Percentiles rank a stretch among this genome's conserved stretches.
These are phyloP conservation scores for Setophaga kirtlandii DNA, from an alignment of 2,113 vertebrate species.

Conservation along the genomic window DNA sequence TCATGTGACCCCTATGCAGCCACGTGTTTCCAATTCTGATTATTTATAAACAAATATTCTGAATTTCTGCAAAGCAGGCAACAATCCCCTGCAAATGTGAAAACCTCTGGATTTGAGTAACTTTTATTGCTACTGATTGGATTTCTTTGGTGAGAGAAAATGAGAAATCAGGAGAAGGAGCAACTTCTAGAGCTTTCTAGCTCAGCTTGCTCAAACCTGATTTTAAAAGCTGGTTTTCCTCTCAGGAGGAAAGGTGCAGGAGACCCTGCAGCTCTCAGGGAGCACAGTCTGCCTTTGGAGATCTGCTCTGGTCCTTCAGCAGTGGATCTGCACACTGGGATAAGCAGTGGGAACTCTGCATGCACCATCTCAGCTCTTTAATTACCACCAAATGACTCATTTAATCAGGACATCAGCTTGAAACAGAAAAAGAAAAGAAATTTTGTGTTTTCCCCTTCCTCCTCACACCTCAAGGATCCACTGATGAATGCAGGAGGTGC, in stretches of 20 bases:
- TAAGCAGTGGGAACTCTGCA: neutral
- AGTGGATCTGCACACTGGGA: neutral
- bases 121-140: neutral
- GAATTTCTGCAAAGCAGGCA: neutral
- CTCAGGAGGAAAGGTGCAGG: neutral
- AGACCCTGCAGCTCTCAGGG: neutral
- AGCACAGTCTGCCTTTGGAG: neutral
- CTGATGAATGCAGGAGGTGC: neutral
- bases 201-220: neutral
- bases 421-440: neutral
- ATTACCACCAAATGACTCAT: slow-evolving; percentile 22
- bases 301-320: neutral
- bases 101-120: neutral
- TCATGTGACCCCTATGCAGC: neutral
- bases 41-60: neutral
- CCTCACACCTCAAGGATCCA: neutral
- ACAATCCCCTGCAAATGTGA: neutral
- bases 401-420: slow-evolving; percentile 36
- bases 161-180: neutral
- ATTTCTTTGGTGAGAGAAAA: neutral
- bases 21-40: neutral
- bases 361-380: neutral
- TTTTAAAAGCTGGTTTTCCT: neutral
- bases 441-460: neutral
- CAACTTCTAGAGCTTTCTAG: neutral